Evolutionary conservation across 2,113 vertebrate genomes (phyloP), one percentile per base, ranked within the genome.

Genomic region (Spea bombifrons): DNA sequence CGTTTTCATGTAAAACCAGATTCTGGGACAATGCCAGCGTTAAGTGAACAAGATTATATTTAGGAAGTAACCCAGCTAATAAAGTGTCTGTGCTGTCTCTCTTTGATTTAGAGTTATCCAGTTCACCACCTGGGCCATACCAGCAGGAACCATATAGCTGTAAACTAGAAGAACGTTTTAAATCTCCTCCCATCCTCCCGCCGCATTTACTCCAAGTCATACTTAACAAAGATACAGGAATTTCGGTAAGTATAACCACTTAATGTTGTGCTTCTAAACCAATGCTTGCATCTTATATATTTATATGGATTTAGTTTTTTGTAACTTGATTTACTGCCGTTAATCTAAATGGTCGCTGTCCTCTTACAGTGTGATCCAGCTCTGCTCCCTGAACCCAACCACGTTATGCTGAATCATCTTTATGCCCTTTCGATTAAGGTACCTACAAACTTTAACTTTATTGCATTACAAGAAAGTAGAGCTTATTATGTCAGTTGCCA

Each of bases 361-460:
- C n/a, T 30, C 15, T 80, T 73, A 17, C 88, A 99, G 97, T 98
- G 97, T 5, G 97, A 99, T 69, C 97, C 97, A 0, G 95, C 97
- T 0, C 87, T 99, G n/a, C 96, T 99, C 45, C 97, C 97, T 0
- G 97, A 99, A 83, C 97, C 97, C 48, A 99, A 99, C 83, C 97
- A 99, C 0, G 97, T 99, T 84, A 99, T 98, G 97, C 30, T 99
- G 82, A 99, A 96, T 83, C 97, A 99, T 86, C 94, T 99, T 12
- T 99, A 99, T 0, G 97, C 97, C 0, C 95, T 99, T 9, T 98
- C 97, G 69, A 99, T 99, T 86, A 99, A 99, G 96, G 97, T 94
- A 83, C 81, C 68, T 0, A 0, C 46, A 61, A 59, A 3, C 30
- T 6, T 48, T 9, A 59, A 3, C 30, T 6, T 48, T 9, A 7